phyloP scores from a whole-genome alignment of 2,113 vertebrate genomes.

The Reinhardtius hippoglossoides region DNA sequence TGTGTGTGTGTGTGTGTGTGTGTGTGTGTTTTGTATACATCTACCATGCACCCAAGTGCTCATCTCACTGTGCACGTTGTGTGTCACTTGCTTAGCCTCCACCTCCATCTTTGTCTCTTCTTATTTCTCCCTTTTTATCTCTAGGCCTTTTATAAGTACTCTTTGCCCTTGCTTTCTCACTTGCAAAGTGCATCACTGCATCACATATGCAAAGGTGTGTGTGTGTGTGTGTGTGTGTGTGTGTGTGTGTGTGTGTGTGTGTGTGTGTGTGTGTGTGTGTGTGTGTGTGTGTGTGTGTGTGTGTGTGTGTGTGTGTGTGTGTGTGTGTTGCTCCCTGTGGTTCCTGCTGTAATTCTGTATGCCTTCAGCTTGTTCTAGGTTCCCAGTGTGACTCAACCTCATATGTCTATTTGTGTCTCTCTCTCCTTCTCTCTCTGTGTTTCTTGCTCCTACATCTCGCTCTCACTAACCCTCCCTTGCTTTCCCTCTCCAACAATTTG shows the following conservation, averaged over 20 bases:
- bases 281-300: conserved; percentile 27
- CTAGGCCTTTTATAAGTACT: conserved; percentile 35
- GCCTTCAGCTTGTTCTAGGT: conserved; percentile 66
- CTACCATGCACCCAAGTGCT: conserved; percentile 15
- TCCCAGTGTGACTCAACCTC: conserved; percentile 76
- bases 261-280: conserved; percentile 8
- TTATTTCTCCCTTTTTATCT: conserved; percentile 33
- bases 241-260: conserved; percentile 24
- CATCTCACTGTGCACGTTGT: conserved; percentile 31
- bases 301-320: conserved; percentile 14
- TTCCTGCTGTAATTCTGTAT: conserved; percentile 58
- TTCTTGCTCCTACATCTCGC: conserved; percentile 10
- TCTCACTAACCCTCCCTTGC: conserved; percentile 33
- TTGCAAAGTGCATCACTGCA: conserved; percentile 42
- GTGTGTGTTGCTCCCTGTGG: conserved; percentile 39
- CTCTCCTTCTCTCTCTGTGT: neutral
- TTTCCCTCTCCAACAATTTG: conserved; percentile 33
- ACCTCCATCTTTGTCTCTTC: conserved; percentile 28
- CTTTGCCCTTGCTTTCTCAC: conserved; percentile 52
- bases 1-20: neutral
- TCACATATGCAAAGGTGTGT: conserved; percentile 49
- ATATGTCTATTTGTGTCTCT: conserved; percentile 68
- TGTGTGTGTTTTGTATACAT: conserved; percentile 10
- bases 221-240: conserved; percentile 13
- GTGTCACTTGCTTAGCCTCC: conserved; percentile 50